These are phyloP conservation scores for Conchocele bisecta DNA, from an alignment of 2,888 invertebrate species.

Conservation along the genomic window DNA sequence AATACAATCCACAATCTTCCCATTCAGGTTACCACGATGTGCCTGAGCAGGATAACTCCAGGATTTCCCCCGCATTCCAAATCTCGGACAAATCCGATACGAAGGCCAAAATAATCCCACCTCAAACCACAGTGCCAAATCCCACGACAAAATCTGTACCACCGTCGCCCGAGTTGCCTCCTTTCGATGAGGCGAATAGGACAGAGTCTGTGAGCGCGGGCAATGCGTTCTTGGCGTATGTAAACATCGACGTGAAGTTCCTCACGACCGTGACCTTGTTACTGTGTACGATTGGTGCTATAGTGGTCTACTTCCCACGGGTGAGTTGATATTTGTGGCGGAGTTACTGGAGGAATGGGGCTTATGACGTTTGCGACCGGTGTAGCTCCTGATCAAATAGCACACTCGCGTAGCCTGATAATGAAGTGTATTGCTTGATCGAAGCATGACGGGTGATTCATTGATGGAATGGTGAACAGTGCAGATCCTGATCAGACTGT, in stretches of 20 bases:
- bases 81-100: slow-evolving; percentile 69
- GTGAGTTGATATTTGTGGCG: slow-evolving; percentile 61
- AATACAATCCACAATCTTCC: too few species aligned
- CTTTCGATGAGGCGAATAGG: neutral
- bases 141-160: neutral
- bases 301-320: slow-evolving; percentile 70
- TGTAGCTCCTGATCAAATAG: too few species aligned
- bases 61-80: slow-evolving; percentile 71
- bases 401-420: too few species aligned
- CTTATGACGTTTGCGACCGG: too few species aligned
- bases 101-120: slow-evolving; percentile 54
- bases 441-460: too few species aligned
- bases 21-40: slow-evolving; percentile 80
- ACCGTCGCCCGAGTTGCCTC: neutral
- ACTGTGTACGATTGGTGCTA: slow-evolving; percentile 65
- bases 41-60: slow-evolving; percentile 72
- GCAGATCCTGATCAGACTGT: too few species aligned
- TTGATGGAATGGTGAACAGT: too few species aligned
- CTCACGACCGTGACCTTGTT: slow-evolving; percentile 66
- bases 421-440: too few species aligned
- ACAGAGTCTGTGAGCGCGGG: neutral
- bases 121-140: too few species aligned
- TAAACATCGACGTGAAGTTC: slow-evolving; percentile 72
- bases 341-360: too few species aligned
- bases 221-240: slow-evolving; percentile 43